Conservation (phyloP, 2,888 invertebrate species). For the Baccha elongata region DNA sequence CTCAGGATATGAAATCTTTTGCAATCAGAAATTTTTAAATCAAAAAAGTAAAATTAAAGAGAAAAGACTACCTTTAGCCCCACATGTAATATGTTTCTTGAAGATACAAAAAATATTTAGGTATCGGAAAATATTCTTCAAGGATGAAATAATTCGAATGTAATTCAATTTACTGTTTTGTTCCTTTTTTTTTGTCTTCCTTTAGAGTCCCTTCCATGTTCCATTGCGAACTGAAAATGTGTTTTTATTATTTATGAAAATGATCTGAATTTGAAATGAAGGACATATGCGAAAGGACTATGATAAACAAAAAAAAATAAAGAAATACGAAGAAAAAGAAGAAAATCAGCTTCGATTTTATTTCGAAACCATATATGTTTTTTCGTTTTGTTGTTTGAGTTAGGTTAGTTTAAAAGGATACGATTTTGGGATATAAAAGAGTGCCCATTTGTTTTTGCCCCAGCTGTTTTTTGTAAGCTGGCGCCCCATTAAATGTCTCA, state of each 20-base stretch:
- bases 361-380: neutral
- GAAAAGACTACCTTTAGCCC: no score
- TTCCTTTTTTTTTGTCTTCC: conserved; percentile 4
- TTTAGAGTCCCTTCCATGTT: neutral
- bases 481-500: conserved; percentile 67
- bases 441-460: conserved; percentile 56
- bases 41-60: neutral
- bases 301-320: conserved; percentile 21
- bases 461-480: conserved; percentile 49
- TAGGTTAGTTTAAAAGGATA: conserved; percentile 48
- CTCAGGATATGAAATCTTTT: conserved; percentile 54
- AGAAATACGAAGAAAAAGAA: conserved; percentile 28
- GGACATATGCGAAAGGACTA: conserved; percentile 62
- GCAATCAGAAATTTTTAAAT: conserved; percentile 48
- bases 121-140: conserved; percentile 21
- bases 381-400: conserved; percentile 1
- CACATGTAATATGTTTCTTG: neutral
- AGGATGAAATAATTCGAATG: conserved; percentile 51
- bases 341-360: conserved; percentile 13
- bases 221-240: conserved; percentile 44
- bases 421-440: conserved; percentile 49
- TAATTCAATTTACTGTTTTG: conserved; percentile 66
- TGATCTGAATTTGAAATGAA: conserved; percentile 69
- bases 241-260: conserved; percentile 72
- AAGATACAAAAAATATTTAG: neutral